A percentile compares a stretch with the other conserved stretches of the same genome.
phyloP scores from a whole-genome alignment of 2,113 vertebrate species.

The Centropus unirufus region DNA sequence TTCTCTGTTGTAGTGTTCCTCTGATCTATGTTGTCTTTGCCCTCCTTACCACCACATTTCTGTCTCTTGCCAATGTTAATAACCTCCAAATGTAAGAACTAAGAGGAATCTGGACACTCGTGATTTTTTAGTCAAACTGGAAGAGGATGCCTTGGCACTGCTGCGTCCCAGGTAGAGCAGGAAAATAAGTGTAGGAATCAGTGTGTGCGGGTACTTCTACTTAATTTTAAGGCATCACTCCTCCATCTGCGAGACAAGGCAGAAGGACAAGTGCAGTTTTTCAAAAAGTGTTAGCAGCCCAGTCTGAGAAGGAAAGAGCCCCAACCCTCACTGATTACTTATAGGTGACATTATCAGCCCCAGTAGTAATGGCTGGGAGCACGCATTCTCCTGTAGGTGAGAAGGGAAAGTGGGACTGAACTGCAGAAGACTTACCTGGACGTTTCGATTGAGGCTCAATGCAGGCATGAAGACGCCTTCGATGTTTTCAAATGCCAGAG shows the following conservation, averaged over 20 bases:
- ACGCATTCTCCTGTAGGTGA: background rate
- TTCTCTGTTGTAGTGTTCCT: background rate
- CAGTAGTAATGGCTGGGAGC: background rate
- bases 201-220: background rate
- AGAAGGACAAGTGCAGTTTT: background rate
- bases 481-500: conserved; percentile 91
- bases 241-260: background rate
- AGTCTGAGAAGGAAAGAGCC: background rate
- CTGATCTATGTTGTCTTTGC: background rate
- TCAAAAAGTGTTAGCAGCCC: background rate
- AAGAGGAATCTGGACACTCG: background rate
- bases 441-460: conserved; percentile 95
- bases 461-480: conserved; percentile 97
- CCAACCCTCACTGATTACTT: background rate
- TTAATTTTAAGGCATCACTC: background rate
- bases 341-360: rapidly evolving
- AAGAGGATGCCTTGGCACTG: background rate
- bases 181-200: background rate
- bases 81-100: background rate
- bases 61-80: background rate
- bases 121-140: background rate
- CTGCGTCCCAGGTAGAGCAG: background rate
- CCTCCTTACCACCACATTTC: background rate
- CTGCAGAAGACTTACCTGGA: conserved; percentile 83
- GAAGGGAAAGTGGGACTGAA: background rate